Conservation (phyloP, 2,113 vertebrate species). For the Tauraco erythrolophus region DNA sequence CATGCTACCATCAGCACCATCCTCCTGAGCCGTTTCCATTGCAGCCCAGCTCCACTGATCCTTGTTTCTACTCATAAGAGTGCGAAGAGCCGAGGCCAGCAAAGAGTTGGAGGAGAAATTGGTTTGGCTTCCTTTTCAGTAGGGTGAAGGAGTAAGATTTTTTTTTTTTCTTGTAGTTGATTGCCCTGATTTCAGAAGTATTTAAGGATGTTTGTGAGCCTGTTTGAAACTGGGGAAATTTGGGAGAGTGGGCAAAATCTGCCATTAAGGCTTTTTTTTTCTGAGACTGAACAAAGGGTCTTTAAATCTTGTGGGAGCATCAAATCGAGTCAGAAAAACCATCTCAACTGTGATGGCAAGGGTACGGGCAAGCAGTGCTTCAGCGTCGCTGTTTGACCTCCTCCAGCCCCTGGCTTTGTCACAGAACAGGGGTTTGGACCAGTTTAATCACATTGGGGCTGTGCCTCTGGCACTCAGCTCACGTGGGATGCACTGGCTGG, state of each 20-base stretch:
- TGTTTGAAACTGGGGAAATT: neutral
- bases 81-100: neutral
- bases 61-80: rapidly evolving
- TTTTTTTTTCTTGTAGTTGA: too few species aligned
- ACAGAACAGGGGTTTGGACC: neutral
- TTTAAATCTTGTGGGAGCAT: neutral
- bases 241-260: neutral
- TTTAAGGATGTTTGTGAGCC: neutral
- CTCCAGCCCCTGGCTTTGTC: neutral
- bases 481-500: neutral
- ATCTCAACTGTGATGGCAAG: neutral
- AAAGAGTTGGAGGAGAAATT: neutral
- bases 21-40: neutral
- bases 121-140: neutral
- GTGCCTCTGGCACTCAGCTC: neutral
- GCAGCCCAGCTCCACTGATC: rapidly evolving
- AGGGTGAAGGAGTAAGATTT: neutral
- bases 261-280: neutral
- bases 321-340: neutral
- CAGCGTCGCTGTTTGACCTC: neutral
- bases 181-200: neutral
- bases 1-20: rapidly evolving
- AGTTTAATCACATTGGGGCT: neutral
- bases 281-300: neutral
- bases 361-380: neutral